Percentiles rank a stretch among this genome's conserved stretches.
Conservation (phyloP, 2,113 vertebrate species). For the Sphaerodactylus townsendi region DNA sequence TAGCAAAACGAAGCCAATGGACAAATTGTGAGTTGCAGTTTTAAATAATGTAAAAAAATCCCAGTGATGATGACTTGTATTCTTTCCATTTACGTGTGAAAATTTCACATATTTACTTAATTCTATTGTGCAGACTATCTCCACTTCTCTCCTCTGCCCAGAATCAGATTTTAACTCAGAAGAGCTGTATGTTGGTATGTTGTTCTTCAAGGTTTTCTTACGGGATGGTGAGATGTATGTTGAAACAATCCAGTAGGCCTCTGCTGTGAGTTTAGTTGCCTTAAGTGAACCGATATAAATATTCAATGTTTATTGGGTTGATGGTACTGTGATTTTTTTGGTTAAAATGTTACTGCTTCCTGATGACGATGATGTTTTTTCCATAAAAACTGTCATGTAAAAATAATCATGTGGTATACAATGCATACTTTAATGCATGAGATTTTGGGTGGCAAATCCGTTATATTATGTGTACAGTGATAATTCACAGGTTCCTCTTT, state of each 20-base stretch:
- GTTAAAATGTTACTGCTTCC: not conserved
- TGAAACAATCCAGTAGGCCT: not conserved
- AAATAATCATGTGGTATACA: conserved; percentile 45
- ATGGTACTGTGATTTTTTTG: conserved; percentile 32
- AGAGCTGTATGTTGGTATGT: not conserved
- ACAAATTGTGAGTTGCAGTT: not conserved
- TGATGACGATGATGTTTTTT: conserved; percentile 49
- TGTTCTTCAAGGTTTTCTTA: not conserved
- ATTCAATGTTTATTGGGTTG: conserved; percentile 30
- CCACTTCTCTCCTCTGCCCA: conserved; percentile 13
- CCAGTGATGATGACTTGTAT: not conserved
- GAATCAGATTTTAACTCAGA: conserved; percentile 24
- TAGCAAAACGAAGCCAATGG: conserved; percentile 57
- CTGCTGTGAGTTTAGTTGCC: conserved; percentile 17
- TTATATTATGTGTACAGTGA: conserved; percentile 22
- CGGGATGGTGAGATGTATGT: not conserved
- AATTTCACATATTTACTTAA: not conserved
- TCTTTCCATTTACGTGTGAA: conserved; percentile 20
- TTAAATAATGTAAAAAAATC: not conserved
- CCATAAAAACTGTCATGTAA: conserved; percentile 49
- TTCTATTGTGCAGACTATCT: not conserved
- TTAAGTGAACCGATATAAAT: conserved; percentile 14
- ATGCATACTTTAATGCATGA: conserved; percentile 47
- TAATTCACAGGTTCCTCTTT: conserved; percentile 45
- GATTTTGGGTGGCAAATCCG: not conserved